Evolutionary conservation across 1,140 invertebrate species (phyloP).

Genomic region (Pseudomyrmex gracilis): DNA sequence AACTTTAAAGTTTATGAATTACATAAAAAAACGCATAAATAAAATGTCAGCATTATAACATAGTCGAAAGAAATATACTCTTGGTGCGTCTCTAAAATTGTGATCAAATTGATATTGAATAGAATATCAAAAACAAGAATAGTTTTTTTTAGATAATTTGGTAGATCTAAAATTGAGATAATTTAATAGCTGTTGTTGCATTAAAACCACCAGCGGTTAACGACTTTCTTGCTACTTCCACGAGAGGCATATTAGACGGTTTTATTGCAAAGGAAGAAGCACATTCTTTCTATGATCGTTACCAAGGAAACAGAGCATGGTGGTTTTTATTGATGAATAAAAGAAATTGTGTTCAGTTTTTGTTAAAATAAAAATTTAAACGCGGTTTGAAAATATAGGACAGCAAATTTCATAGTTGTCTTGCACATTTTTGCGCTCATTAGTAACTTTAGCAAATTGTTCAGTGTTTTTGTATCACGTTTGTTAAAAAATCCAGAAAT

Average conservation of each 20-base stretch:
- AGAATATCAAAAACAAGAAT: conserved; percentile 37
- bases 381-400: no score
- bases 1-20: no score
- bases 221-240: conserved; percentile 45
- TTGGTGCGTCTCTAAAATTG: neutral
- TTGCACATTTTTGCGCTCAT: neutral
- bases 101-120: neutral
- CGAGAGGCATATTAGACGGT: conserved; percentile 58
- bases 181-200: conserved; percentile 62
- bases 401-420: neutral
- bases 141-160: conserved; percentile 46
- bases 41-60: neutral
- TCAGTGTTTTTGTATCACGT: neutral
- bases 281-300: conserved; percentile 60
- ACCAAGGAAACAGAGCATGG: conserved; percentile 66
- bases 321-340: conserved; percentile 57
- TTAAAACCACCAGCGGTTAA: conserved; percentile 30
- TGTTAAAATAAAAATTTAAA: neutral
- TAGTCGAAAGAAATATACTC: no score
- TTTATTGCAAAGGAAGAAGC: conserved; percentile 55
- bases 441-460: neutral
- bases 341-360: conserved; percentile 37
- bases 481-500: no score
- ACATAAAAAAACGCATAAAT: neutral
- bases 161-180: conserved; percentile 48